Base-by-base conservation (phyloP, 1,140 invertebrate species). In the Scaptomyza graminum region DNA sequence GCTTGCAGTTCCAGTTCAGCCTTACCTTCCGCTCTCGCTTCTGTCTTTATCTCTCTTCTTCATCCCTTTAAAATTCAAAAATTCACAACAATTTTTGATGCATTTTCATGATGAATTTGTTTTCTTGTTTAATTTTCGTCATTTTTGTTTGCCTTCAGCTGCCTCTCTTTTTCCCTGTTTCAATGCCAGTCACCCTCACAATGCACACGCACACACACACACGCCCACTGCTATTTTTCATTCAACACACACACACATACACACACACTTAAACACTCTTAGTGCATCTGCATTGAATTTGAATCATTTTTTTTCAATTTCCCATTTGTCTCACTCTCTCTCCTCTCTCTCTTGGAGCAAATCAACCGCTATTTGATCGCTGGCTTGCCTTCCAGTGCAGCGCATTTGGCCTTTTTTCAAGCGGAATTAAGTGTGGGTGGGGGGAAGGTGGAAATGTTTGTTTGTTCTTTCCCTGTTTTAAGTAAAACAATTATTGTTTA, bases 121-220 rank as follows among this genome's bases (percentile, higher is more conserved):
- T 85, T 87, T 87, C 74, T 77, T 85, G 62, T 87, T 81, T 77
- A 77, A 85, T 85, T 85, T 81, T 81, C 87, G 81, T 85, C 82
- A 84, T 84, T 84, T 87, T 84, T 87, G 59, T 67, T 71, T 75
- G 65, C 60, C 37, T 66, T 76, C 64, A 37, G 54, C 71, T 43
- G 54, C 71, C 55, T 65, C 62, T 66, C 57, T 62, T 65, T 25
- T 52, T 31, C 47, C 37, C 43, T 34, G 16, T 47, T 61, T 60
- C 61, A 49, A 22, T 49, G 61, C 56, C 25, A 55, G 67, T 76
- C 70, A 82, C 59, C 81, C 81, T 84, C 67, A 49, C 60, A 51
- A 16, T 16, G 12, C 50, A 44, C 41, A 69, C 62, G 60, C 15
- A 47, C 22, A 56, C 44, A 57, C 51, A 57, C 43, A 52, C 25